Evolutionary conservation across 2,797 vertebrate species (phyloP), one percentile per base, ranked within the genome.

Genomic region (Sebastes steindachneri): DNA sequence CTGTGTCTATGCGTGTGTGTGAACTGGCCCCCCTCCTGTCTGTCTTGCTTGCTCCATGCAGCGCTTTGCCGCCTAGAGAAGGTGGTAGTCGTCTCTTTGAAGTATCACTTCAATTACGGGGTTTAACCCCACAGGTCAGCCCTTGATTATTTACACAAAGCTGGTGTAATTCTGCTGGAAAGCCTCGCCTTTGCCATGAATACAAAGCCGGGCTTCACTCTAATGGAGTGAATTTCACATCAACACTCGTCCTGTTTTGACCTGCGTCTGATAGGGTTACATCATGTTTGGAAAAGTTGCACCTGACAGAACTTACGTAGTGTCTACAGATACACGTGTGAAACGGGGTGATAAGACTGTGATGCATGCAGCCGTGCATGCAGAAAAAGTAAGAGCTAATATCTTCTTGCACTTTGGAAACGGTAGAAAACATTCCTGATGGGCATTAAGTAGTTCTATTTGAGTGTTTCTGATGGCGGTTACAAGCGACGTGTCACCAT

Each of bases 91-190:
- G 93, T 96, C 95, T 94, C 98, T 99, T 99, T 99, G 97, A 99
- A 99, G 98, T 97, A 98, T 97, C 97, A 96, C 96, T 97, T 97
- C 97, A 99, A 98, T 99, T 98, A 99, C 95, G 93, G 97, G 97
- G 96, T 99, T 99, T 99, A 98, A 98, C 97, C 97, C 96, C 93
- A 95, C 90, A 97, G 97, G 97, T 98, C 97, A 97, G 96, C 95
- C 95, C 97, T 97, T 98, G 97, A 98, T 99, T 99, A 99, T 97
- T 98, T 97, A 98, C 96, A 97, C 97, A 98, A 98, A 97, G 96
- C 96, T 95, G 91, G 94, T 96, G 96, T 98, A 97, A 97, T 98
- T 97, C 96, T 97, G 95, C 95, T 94, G 95, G 95, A 97, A 97
- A 97, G 96, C 95, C 88, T 95, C 90, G 94, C 96, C 96, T 97